Evolutionary conservation across 2,113 vertebrate genomes (phyloP).

Genomic region (Columba janthina): DNA sequence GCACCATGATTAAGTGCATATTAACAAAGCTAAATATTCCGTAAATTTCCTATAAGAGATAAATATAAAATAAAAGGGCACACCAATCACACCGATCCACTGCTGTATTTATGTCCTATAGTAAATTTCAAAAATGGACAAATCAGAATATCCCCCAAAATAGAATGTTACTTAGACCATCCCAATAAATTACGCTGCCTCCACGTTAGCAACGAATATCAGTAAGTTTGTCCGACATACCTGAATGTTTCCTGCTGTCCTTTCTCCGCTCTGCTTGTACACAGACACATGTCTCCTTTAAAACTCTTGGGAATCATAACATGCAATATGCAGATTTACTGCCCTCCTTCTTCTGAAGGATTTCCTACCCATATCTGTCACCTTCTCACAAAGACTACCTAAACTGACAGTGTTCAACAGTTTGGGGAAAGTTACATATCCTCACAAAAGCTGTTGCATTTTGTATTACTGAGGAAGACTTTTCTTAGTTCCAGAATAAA

Average conservation of each 20-base stretch:
- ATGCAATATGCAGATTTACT: background rate
- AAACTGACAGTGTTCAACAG: background rate
- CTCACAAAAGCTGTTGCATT: background rate
- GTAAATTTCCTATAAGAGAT: background rate
- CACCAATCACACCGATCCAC: rapidly evolving
- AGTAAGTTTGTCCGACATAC: background rate
- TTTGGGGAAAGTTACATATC: background rate
- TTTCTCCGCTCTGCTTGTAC: background rate
- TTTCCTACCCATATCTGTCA: background rate
- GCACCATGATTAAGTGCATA: background rate
- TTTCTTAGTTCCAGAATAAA: background rate
- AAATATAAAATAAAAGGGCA: background rate
- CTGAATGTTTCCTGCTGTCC: background rate
- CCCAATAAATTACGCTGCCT: background rate
- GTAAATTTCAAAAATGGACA: background rate
- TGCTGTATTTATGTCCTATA: background rate
- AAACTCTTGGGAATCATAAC: background rate
- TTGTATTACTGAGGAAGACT: background rate
- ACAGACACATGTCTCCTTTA: background rate
- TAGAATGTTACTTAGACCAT: background rate
- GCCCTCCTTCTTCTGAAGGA: background rate
- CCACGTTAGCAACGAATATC: background rate
- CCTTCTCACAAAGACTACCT: background rate
- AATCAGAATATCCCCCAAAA: background rate
- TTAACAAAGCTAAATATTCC: background rate